phyloP scores from a whole-genome alignment of 2,113 vertebrate genomes.

The Amblyopsis rosae region DNA sequence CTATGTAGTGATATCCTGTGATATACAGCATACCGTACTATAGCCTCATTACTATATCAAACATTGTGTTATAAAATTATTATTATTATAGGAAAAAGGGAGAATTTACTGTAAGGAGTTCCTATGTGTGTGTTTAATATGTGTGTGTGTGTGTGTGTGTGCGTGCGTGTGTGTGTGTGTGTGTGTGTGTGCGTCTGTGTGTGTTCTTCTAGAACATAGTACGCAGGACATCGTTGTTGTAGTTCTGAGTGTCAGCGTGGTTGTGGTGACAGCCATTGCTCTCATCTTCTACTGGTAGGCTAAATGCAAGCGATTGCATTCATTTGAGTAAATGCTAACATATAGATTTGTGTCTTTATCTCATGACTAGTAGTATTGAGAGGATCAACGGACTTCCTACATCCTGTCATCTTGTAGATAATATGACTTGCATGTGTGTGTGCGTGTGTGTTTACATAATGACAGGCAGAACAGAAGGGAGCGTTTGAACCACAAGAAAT shows the following conservation, averaged over 20 bases:
- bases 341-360: not conserved
- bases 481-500: conserved; percentile 82
- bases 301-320: conserved; percentile 26
- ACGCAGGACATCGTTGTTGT: conserved; percentile 83
- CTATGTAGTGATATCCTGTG: not conserved
- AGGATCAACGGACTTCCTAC: too few relatives aligned
- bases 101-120: not conserved
- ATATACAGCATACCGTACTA: not conserved
- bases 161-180: not conserved
- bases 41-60: not conserved
- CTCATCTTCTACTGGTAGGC: conserved; percentile 88
- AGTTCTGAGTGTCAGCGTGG: conserved; percentile 80
- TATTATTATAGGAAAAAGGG: not conserved
- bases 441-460: not conserved
- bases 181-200: conserved; percentile 6
- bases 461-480: conserved; percentile 88
- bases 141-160: not conserved
- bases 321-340: not conserved
- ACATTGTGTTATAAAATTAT: not conserved
- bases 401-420: not conserved
- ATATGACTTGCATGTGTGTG: conserved; percentile 2
- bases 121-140: not conserved
- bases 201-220: conserved; percentile 63
- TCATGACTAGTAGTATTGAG: not conserved
- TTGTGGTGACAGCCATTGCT: conserved; percentile 84